These are phyloP conservation scores for Neodiprion lecontei DNA, from an alignment of 1,140 invertebrate genomes.

Conservation along the genomic window DNA sequence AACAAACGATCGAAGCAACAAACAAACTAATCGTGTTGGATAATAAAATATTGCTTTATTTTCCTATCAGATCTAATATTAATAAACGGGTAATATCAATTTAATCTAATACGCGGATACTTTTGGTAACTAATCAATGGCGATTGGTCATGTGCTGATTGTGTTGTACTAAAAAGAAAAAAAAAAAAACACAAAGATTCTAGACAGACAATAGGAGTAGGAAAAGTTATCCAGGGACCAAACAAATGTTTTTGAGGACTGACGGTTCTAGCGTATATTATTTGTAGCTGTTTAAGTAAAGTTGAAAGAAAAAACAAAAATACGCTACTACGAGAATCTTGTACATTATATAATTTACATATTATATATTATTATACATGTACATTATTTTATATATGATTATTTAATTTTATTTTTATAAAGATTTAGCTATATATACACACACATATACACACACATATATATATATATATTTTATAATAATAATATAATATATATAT, in stretches of 20 bases:
- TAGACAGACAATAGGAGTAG: slow-evolving; percentile 37
- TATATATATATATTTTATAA: too few relatives aligned
- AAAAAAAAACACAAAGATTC: neutral
- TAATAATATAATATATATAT: too few relatives aligned
- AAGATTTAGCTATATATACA: slow-evolving; percentile 42
- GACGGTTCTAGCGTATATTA: slow-evolving; percentile 55
- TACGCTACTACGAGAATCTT: slow-evolving; percentile 35
- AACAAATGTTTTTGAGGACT: slow-evolving; percentile 52
- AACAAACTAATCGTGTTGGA: neutral
- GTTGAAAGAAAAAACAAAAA: slow-evolving; percentile 23
- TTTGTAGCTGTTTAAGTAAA: slow-evolving; percentile 45
- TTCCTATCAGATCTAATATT: neutral
- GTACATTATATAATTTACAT: neutral
- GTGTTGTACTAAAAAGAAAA: slow-evolving; percentile 26
- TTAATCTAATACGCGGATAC: neutral
- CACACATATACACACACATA: neutral
- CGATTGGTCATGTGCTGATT: slow-evolving; percentile 38
- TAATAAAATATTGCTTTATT: neutral
- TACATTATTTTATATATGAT: slow-evolving; percentile 53
- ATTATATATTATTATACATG: slow-evolving; percentile 36
- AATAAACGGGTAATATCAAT: neutral
- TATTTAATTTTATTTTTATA: slow-evolving; percentile 56
- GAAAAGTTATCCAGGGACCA: slow-evolving; percentile 53
- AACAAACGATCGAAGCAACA: neutral
- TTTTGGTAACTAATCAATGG: slow-evolving; percentile 26